Percentiles rank a stretch among this genome's conserved stretches.
phyloP scores from a whole-genome alignment of 2,888 invertebrate species.

The Therioaphis trifolii region DNA sequence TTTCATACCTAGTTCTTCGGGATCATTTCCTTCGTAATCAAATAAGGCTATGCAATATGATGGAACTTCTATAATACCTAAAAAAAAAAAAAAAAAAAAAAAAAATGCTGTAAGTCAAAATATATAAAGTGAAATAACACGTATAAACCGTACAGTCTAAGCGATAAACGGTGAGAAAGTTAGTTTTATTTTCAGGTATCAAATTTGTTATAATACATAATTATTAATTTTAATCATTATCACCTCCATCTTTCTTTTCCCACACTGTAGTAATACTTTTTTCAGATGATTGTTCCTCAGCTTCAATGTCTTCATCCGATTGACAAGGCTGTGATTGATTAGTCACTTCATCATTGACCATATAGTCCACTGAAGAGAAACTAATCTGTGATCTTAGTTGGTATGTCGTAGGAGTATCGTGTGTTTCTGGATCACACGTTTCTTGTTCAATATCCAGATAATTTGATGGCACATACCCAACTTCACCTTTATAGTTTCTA shows the following conservation, averaged over 20 bases:
- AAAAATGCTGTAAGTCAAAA: too few relatives aligned
- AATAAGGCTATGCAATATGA: conserved; percentile 87
- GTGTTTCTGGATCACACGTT: conserved; percentile 66
- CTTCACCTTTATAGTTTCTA: conserved; percentile 90
- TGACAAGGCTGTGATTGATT: conserved; percentile 29
- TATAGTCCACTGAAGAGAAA: conserved; percentile 93
- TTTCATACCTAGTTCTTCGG: conserved; percentile 89
- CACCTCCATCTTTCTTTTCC: conserved; percentile 63
- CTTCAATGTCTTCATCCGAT: conserved; percentile 73
- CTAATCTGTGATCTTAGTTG: conserved; percentile 84
- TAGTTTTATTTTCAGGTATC: too few relatives aligned
- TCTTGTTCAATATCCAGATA: conserved; percentile 88
- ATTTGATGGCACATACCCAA: conserved; percentile 94
- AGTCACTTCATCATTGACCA: conserved; percentile 71
- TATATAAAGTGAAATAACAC: background rate
- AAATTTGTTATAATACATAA: too few relatives aligned
- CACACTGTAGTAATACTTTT: conserved; percentile 63
- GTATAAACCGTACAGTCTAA: background rate
- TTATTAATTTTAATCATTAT: too few relatives aligned
- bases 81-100: too few relatives aligned
- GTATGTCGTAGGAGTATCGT: conserved; percentile 49
- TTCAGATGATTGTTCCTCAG: conserved; percentile 64
- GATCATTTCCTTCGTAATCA: conserved; percentile 91
- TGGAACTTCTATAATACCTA: conserved; percentile 64
- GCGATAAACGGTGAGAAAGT: background rate